Evolutionary conservation across 2,888 invertebrate genomes (phyloP).

Genomic region (Cheilosia vulpina): DNA sequence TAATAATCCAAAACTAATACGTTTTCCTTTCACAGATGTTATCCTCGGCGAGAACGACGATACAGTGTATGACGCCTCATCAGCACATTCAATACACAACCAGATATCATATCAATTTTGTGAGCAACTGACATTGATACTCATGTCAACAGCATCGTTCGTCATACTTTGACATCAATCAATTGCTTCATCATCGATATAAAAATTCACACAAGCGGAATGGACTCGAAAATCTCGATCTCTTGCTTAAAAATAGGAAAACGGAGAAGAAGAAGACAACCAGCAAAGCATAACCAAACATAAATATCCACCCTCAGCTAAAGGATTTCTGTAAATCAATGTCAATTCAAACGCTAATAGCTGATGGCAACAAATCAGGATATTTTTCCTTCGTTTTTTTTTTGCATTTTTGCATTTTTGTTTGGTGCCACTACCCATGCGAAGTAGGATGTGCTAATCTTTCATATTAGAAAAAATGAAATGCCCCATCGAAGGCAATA

Average conservation of each 20-base stretch:
- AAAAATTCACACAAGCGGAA: constrained; percentile 42
- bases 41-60: constrained; percentile 78
- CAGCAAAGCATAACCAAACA: constrained; percentile 58
- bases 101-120: constrained; percentile 54
- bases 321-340: constrained; percentile 67
- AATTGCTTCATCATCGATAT: constrained; percentile 63
- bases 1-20: background rate
- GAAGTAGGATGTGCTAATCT: constrained; percentile 32
- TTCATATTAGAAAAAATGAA: constrained; percentile 41
- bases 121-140: constrained; percentile 69
- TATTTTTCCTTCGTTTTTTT: constrained; percentile 71
- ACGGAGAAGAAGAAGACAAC: constrained; percentile 23
- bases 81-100: constrained; percentile 69
- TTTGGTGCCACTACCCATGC: background rate
- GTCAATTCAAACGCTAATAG: constrained; percentile 64
- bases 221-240: constrained; percentile 8
- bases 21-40: constrained; percentile 76
- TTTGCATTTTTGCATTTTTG: background rate
- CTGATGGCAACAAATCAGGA: constrained; percentile 64
- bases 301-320: constrained; percentile 49
- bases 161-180: constrained; percentile 69
- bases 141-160: constrained; percentile 67
- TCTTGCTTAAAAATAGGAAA: background rate
- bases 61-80: constrained; percentile 76
- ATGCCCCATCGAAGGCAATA: constrained; percentile 74